A percentile compares a stretch with the other conserved stretches of the same genome.
These are phyloP conservation scores for Caretta caretta DNA, from an alignment of 2,113 vertebrate genomes.

Conservation along the genomic window DNA sequence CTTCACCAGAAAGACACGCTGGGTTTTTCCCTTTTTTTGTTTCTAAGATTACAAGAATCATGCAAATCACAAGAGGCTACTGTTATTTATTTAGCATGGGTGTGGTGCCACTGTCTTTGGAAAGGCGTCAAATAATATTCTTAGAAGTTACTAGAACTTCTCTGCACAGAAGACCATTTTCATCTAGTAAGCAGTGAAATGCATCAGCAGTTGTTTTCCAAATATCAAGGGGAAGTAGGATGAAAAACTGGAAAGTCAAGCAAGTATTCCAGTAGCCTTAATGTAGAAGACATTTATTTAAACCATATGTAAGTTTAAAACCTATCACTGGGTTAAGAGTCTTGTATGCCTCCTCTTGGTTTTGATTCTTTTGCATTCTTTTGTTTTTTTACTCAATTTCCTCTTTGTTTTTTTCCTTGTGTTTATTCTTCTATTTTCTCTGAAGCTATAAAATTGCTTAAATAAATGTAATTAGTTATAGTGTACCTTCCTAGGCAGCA, in stretches of 20 bases:
- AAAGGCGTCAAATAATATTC: not conserved
- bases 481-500: no score
- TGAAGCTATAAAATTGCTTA: not conserved
- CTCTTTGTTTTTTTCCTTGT: not conserved
- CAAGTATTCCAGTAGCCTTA: not conserved
- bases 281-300: not conserved
- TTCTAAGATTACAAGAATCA: not conserved
- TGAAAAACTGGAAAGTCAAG: not conserved
- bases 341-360: not conserved
- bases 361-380: not conserved
- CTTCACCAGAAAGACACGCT: not conserved
- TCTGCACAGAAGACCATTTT: not conserved
- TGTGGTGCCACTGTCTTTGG: not conserved
- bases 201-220: not conserved
- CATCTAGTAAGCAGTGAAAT: not conserved
- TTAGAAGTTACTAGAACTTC: not conserved
- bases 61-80: not conserved
- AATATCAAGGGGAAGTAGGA: not conserved
- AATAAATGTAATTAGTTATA: no score
- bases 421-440: not conserved
- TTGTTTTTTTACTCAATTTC: not conserved
- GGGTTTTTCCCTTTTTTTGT: not conserved
- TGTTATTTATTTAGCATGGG: not conserved
- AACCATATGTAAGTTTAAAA: not conserved
- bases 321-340: not conserved